Conservation (phyloP, 2,797 vertebrate species). For the Jordanella pulchra region DNA sequence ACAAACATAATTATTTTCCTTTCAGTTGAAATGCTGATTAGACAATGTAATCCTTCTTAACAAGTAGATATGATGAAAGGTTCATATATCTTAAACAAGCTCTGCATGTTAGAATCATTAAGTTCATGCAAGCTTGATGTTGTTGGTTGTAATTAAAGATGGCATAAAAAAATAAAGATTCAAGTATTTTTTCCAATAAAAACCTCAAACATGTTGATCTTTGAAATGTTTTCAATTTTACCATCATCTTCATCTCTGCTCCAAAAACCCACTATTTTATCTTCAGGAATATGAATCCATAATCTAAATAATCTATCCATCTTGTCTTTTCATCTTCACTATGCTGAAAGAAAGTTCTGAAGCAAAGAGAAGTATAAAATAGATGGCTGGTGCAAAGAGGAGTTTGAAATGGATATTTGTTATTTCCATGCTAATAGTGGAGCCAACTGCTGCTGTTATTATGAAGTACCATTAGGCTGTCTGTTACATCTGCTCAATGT, state of each 20-base stretch:
- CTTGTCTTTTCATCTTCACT: background rate
- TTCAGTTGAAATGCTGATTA: constrained; percentile 3
- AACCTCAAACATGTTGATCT: background rate
- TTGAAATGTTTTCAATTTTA: background rate
- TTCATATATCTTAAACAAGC: background rate
- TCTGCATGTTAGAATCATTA: background rate
- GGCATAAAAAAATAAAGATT: background rate
- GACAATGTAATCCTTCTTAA: background rate
- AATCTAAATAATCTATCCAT: background rate
- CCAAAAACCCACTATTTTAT: background rate
- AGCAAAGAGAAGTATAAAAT: background rate
- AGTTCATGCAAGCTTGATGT: background rate
- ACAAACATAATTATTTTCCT: background rate
- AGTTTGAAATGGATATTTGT: background rate
- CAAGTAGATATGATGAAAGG: background rate
- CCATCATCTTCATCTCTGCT: background rate
- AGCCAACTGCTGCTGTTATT: background rate
- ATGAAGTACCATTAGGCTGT: background rate
- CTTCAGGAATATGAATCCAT: background rate
- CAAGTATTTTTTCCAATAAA: background rate
- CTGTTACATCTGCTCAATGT: background rate
- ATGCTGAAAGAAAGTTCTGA: background rate
- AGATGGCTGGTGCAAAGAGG: background rate
- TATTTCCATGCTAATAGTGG: background rate
- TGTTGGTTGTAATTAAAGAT: background rate